A percentile compares a stretch with the other conserved stretches of the same genome.
Conservation (phyloP, 1,140 invertebrate species). For the Samia ricini region DNA sequence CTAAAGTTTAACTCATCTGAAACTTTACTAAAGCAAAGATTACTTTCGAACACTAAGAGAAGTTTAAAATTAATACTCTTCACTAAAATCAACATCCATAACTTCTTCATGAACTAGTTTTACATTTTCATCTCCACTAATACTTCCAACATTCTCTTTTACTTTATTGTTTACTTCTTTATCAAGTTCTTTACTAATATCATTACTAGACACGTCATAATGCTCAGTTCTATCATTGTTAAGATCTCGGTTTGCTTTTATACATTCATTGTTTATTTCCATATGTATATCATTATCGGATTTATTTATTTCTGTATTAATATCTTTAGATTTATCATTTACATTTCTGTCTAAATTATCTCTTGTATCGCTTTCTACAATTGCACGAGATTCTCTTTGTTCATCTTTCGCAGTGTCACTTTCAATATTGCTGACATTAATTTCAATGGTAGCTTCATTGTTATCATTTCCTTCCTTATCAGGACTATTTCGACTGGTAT, state of each 20-base stretch:
- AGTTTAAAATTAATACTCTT: conserved; percentile 41
- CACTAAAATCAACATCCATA: conserved; percentile 65
- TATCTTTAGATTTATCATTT: conserved; percentile 2
- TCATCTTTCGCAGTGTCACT: background rate
- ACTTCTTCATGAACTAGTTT: conserved; percentile 26
- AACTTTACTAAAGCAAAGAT: no score
- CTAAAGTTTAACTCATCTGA: no score
- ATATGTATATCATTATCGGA: background rate
- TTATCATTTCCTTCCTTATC: conserved; percentile 35
- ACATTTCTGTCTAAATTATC: background rate
- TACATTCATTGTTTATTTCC: background rate
- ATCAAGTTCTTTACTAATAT: background rate
- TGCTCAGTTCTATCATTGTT: background rate
- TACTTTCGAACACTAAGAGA: background rate
- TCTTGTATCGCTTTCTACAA: background rate
- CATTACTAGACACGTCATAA: background rate
- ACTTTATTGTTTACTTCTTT: background rate
- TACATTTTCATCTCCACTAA: conserved; percentile 14
- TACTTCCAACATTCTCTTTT: conserved; percentile 13
- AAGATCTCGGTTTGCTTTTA: background rate
- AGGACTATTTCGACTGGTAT: conserved; percentile 49
- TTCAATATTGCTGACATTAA: background rate
- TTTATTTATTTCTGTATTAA: background rate
- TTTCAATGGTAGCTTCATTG: background rate
- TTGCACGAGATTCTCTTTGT: background rate